Percentiles rank a stretch among this genome's conserved stretches.
Evolutionary conservation across 2,797 vertebrate species (phyloP).

Genomic region (Cirrhinus molitorella): DNA sequence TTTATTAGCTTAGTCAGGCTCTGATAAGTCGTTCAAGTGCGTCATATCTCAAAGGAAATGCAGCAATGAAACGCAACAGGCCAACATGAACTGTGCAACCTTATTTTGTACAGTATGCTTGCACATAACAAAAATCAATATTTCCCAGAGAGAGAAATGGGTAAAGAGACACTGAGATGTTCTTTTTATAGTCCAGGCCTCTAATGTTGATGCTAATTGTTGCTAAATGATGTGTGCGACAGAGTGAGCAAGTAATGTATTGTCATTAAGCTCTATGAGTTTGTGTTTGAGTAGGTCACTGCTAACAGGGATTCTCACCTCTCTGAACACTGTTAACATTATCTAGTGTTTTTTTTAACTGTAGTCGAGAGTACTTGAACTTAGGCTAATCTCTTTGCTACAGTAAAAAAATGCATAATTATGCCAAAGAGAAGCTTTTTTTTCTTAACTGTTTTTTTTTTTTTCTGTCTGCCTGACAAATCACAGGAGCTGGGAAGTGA

Average conservation of each 20-base stretch:
- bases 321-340: conserved; percentile 34
- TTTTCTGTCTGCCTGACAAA: neutral
- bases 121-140: neutral
- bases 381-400: conserved; percentile 18
- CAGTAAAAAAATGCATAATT: conserved; percentile 27
- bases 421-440: neutral
- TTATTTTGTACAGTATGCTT: neutral
- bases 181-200: conserved; percentile 68
- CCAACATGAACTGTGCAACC: conserved; percentile 15
- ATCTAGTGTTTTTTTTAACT: conserved; percentile 46
- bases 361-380: conserved; percentile 46
- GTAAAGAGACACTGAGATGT: neutral
- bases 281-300: conserved; percentile 33
- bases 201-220: conserved; percentile 70
- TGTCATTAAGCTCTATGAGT: conserved; percentile 61
- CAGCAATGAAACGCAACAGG: conserved; percentile 11
- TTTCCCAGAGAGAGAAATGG: conserved; percentile 13
- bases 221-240: conserved; percentile 70
- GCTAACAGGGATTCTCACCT: conserved; percentile 22
- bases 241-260: conserved; percentile 64
- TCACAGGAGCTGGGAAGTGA: neutral
- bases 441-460: neutral
- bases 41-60: neutral
- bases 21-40: neutral
- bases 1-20: neutral